These are phyloP conservation scores for Drosophila cardini DNA, from an alignment of 1,140 invertebrate species.

Conservation along the genomic window DNA sequence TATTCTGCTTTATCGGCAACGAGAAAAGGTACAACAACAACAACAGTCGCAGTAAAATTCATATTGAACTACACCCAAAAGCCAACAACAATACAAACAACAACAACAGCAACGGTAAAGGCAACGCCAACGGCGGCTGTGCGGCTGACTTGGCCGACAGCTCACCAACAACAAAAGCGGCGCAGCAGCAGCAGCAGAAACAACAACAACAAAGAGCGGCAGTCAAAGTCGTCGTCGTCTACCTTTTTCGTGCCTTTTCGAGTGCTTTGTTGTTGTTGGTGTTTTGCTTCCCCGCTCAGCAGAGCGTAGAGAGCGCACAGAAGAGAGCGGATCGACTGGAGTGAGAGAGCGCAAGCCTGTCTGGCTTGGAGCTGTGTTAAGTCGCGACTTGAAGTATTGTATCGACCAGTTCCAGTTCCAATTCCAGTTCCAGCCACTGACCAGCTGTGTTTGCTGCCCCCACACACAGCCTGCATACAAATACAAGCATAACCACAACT, in stretches of 20 bases:
- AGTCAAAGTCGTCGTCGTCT: conserved; percentile 56
- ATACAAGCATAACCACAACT: not conserved
- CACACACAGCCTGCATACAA: not conserved
- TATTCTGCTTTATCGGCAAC: conserved; percentile 74
- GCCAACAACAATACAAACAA: conserved; percentile 38
- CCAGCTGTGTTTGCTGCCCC: conserved; percentile 36
- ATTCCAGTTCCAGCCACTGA: conserved; percentile 38
- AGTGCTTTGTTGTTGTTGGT: conserved; percentile 53
- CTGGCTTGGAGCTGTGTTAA: conserved; percentile 42
- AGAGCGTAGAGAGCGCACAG: conserved; percentile 30
- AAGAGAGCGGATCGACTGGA: conserved; percentile 20
- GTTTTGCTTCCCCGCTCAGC: conserved; percentile 33
- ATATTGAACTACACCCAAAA: conserved; percentile 76
- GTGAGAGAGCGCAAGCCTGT: conserved; percentile 28
- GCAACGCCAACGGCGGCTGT: conserved; percentile 45
- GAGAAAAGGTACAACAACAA: conserved; percentile 39
- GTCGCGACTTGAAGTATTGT: conserved; percentile 32
- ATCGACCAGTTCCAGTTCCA: conserved; percentile 32
- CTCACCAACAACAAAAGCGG: conserved; percentile 42
- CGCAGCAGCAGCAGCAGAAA: conserved; percentile 25
- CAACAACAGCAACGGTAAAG: conserved; percentile 27
- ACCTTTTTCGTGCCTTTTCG: conserved; percentile 73
- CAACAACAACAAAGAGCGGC: conserved; percentile 26
- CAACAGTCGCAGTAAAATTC: conserved; percentile 63
- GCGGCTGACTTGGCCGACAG: conserved; percentile 70